Base-by-base conservation (phyloP, 2,888 invertebrate genomes). In the Sympetrum striolatum region DNA sequence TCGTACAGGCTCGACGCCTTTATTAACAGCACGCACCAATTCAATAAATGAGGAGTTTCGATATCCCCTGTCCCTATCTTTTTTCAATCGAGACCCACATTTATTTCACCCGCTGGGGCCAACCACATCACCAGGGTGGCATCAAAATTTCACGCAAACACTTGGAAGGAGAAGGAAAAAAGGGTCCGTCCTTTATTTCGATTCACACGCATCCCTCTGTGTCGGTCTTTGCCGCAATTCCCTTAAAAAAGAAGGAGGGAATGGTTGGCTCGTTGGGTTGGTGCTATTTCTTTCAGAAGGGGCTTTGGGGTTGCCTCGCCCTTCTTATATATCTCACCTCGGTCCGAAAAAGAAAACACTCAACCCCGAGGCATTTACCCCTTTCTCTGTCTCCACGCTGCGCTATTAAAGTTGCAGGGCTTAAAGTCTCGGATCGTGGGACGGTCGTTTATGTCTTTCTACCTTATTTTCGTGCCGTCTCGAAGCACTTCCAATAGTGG, bases 361-460 rank as follows among this genome's bases (percentile, higher is more conserved):
- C 58, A 58, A 35, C 31, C 60, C 86, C 86, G 10, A 18, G 15
- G 58, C 60, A 86, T 22, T 35, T 60, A 60, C 86, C 58, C 60
- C 86, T 86, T 86, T 86, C 37, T 58, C 86, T 86, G 86, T 86
- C 82, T 82, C 82, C 82, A 35, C 86, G 60, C 37, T 10, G 37
- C 18, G 64, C 86, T 64, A 86, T 86, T 86, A 86, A 86, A 86
- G 60, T 86, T 86, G 58, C 86, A 86, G 37, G 64, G 10, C 81
- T 82, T 82, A 31, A 82, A 82, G 53, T 53, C 81, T 82, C 81
- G 6, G 18, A 18, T 18, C 53, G 53, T 53, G 53, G 31, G 37
- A n/a, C 58, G 86, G 60, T 53, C 64, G 60, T n/a, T 37, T 64
- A 58, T 22, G 37, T 31, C 64, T 64, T 64, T 12, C 25, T 22